phyloP scores from a whole-genome alignment of 1,140 invertebrate species.

The Neomicropteryx cornuta region DNA sequence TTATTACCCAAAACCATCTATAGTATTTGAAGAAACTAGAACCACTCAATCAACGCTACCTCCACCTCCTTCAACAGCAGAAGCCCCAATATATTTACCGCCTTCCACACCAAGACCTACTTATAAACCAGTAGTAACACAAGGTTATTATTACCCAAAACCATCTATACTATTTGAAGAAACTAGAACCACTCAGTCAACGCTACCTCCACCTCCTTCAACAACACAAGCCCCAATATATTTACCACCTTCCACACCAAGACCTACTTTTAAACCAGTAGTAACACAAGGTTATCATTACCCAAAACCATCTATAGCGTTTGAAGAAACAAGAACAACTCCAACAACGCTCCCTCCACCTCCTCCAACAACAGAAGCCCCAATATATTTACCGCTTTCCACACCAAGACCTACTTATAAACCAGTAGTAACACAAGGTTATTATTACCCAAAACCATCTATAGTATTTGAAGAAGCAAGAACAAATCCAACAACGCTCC shows the following conservation, averaged over 20 bases:
- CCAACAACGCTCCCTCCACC: no score
- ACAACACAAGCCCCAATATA: slow-evolving; percentile 4
- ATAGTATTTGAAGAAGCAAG: no score
- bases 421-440: no score
- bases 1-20: slow-evolving; percentile 1
- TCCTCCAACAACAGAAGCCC: slow-evolving; percentile 3
- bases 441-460: no score
- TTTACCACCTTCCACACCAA: slow-evolving; percentile 8
- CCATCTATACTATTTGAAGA: slow-evolving; percentile 14
- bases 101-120: slow-evolving; percentile 9
- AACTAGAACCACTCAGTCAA: background rate
- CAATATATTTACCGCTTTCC: slow-evolving; percentile 1
- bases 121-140: no score
- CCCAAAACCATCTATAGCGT: slow-evolving; percentile 13
- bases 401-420: slow-evolving; percentile 8
- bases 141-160: slow-evolving; percentile 16
- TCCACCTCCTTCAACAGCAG: no score
- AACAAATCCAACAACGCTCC: slow-evolving; percentile 10
- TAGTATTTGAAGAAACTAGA: no score
- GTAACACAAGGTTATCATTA: slow-evolving; percentile 10
- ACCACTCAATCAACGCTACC: no score
- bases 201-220: slow-evolving; percentile 6
- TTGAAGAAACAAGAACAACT: no score
- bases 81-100: slow-evolving; percentile 9
- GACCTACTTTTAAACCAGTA: slow-evolving; percentile 11